Evolutionary conservation across 2,113 vertebrate genomes (phyloP).

Genomic region (Pachypanchax playfairii): DNA sequence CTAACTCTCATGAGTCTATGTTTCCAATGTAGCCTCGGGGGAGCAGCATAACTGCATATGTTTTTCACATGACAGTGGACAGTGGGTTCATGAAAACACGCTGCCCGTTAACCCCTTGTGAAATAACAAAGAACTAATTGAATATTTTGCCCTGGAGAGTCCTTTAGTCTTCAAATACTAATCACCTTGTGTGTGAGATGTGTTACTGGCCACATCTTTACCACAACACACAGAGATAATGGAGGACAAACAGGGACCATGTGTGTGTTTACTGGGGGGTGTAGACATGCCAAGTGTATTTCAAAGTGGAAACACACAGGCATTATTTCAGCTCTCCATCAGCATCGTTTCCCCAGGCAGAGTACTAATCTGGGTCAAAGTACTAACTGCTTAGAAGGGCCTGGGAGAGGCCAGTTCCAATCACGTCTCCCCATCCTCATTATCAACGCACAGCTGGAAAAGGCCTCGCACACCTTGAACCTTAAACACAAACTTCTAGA

Average conservation of each 20-base stretch:
- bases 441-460: conserved; percentile 42
- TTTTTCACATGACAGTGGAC: conserved; percentile 46
- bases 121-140: conserved; percentile 50
- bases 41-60: conserved; percentile 48
- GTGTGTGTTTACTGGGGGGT: conserved; percentile 14
- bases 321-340: conserved; percentile 42
- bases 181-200: conserved; percentile 34
- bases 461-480: conserved; percentile 26
- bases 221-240: conserved; percentile 34
- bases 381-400: conserved; percentile 69
- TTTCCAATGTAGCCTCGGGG: conserved; percentile 51
- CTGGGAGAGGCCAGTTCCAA: conserved; percentile 57
- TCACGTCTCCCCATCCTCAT: conserved; percentile 54
- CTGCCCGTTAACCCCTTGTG: conserved; percentile 27
- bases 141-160: conserved; percentile 37
- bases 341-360: conserved; percentile 54
- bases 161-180: conserved; percentile 33
- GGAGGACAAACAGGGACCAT: conserved; percentile 10
- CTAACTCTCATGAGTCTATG: conserved; percentile 37
- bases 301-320: conserved; percentile 43
- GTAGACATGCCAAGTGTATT: conserved; percentile 32
- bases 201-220: conserved; percentile 7
- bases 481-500: conserved; percentile 36
- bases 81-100: conserved; percentile 10
- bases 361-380: conserved; percentile 78